These are phyloP conservation scores for Julus scanicus DNA, from an alignment of 2,888 invertebrate genomes.

Conservation along the genomic window DNA sequence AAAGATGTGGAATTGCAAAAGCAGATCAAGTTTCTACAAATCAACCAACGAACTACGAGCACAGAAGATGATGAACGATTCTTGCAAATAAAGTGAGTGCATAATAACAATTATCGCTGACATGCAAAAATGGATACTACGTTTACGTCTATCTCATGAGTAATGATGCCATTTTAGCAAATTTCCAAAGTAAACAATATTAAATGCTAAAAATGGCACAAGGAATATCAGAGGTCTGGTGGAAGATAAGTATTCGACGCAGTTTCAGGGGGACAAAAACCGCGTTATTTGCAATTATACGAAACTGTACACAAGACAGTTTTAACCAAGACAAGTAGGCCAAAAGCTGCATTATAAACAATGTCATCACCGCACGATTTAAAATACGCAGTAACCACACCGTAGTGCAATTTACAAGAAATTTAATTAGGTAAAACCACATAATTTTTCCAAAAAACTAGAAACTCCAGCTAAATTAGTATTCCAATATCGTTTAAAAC, in stretches of 20 bases:
- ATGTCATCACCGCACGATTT: neutral
- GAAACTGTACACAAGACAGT: neutral
- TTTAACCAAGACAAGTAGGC: neutral
- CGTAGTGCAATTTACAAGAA: neutral
- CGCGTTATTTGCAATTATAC: neutral
- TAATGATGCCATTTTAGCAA: constrained; percentile 23
- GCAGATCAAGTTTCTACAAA: neutral
- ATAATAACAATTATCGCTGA: neutral
- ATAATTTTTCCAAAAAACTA: neutral
- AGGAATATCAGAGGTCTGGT: neutral
- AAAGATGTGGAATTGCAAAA: neutral
- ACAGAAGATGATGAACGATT: neutral
- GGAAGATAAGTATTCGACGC: neutral
- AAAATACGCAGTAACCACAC: neutral
- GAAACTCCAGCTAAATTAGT: too few relatives aligned
- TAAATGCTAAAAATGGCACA: constrained; percentile 32
- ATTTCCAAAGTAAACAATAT: constrained; percentile 37
- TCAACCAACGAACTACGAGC: neutral
- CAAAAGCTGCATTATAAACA: neutral
- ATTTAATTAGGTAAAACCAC: neutral
- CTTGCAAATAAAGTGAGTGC: neutral
- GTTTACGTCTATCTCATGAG: neutral
- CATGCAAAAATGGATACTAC: neutral
- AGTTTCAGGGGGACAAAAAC: neutral
- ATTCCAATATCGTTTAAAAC: too few relatives aligned